Conservation (phyloP, 2,797 vertebrate species). For the Adelosebastes latens region DNA sequence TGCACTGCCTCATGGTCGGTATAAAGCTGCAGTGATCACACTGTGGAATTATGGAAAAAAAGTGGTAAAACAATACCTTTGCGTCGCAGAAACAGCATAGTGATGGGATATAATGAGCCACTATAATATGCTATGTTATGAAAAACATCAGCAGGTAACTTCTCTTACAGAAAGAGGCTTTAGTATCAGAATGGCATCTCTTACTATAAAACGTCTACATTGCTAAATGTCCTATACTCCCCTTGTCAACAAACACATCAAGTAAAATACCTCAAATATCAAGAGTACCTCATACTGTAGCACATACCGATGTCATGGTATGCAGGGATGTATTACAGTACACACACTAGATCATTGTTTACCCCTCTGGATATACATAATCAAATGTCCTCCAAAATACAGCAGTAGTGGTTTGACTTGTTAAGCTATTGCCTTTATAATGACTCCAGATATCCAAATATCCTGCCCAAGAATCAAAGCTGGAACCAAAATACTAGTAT, state of each 20-base stretch:
- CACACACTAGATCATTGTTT: neutral
- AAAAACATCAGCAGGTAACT: neutral
- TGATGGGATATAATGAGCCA: slow-evolving; percentile 10
- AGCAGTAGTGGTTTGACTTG: neutral
- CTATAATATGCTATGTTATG: neutral
- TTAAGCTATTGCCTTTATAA: neutral
- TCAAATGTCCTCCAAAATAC: neutral
- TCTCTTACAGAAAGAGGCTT: neutral
- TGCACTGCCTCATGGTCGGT: slow-evolving; percentile 57
- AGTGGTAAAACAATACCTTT: slow-evolving; percentile 34
- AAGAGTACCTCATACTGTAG: neutral
- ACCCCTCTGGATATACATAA: neutral
- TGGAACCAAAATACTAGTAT: no score
- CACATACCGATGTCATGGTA: neutral
- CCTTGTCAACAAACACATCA: neutral
- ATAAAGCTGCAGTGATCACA: slow-evolving; percentile 26
- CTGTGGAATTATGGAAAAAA: slow-evolving; percentile 21
- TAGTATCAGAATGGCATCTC: neutral
- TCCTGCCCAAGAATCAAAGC: neutral
- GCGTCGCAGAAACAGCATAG: slow-evolving; percentile 13
- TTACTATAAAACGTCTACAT: neutral
- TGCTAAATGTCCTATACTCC: neutral
- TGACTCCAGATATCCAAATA: neutral
- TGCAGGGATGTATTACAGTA: neutral
- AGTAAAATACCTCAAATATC: neutral